Evolutionary conservation across 2,888 invertebrate genomes (phyloP).

Genomic region (Oligia latruncula): DNA sequence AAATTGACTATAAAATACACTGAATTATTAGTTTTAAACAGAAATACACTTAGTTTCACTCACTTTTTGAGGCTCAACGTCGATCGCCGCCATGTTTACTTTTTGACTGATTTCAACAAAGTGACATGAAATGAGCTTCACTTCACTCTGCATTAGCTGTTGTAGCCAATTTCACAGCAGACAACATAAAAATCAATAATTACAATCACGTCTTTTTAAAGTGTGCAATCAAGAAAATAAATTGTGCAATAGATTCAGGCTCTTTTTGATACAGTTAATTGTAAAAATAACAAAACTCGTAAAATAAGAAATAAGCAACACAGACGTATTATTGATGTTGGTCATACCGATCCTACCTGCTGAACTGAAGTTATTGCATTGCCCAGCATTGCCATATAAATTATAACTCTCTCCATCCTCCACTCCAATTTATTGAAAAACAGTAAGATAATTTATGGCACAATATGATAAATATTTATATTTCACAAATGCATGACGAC

Average conservation of each 20-base stretch:
- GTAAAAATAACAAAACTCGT: background rate
- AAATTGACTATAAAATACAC: background rate
- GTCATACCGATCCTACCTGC: background rate
- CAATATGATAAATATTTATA: background rate
- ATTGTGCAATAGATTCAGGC: background rate
- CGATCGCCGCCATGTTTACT: conserved; percentile 91
- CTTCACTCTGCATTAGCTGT: conserved; percentile 34
- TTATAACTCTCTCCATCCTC: background rate
- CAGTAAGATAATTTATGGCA: background rate
- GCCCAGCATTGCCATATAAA: background rate
- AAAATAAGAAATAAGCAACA: background rate
- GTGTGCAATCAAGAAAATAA: background rate
- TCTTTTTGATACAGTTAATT: too few relatives aligned
- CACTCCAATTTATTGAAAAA: background rate
- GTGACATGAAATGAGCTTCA: conserved; percentile 65
- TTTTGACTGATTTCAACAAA: conserved; percentile 78
- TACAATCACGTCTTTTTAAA: background rate
- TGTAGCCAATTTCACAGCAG: conserved; percentile 67
- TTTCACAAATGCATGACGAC: background rate
- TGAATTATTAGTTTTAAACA: conserved; percentile 28
- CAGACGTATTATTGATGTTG: background rate
- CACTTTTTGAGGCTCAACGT: conserved; percentile 87
- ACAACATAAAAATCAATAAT: conserved; percentile 34
- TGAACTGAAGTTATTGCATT: conserved; percentile 9
- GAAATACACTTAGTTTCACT: conserved; percentile 70